phyloP scores from a whole-genome alignment of 1,140 invertebrate genomes.

The Carcinoscorpius rotundicauda region DNA sequence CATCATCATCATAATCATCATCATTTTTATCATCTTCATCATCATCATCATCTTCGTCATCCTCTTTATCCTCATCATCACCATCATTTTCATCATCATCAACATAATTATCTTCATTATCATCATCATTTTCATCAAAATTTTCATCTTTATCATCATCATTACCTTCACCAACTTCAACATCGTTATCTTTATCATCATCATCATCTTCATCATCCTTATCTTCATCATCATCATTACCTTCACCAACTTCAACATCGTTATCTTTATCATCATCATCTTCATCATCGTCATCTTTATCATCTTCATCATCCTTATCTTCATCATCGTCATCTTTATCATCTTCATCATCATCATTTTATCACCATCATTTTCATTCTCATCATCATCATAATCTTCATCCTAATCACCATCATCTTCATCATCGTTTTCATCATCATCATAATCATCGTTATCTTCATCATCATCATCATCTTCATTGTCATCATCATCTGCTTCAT shows the following conservation, averaged over 20 bases:
- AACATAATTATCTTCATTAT: not conserved
- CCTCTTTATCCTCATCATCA: not conserved
- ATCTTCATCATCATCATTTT: not conserved
- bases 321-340: not conserved
- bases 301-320: not conserved
- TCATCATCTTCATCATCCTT: not conserved
- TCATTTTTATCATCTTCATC: no score
- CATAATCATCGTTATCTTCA: no score
- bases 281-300: not conserved
- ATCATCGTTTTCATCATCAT: no score
- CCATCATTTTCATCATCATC: not conserved
- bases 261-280: not conserved
- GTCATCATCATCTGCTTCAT: no score
- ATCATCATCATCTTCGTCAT: not conserved
- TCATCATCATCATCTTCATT: no score
- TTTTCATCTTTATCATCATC: no score
- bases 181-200: not conserved
- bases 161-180: not conserved
- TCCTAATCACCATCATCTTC: no score
- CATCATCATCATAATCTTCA: no score
- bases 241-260: not conserved
- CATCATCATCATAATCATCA: no score
- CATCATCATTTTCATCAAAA: no score
- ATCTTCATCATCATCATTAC: not conserved
- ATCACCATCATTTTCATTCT: no score